A percentile compares a stretch with the other conserved stretches of the same genome.
These are phyloP conservation scores for Madoqua kirkii DNA, from an alignment of 2,113 vertebrate genomes.

Conservation along the genomic window DNA sequence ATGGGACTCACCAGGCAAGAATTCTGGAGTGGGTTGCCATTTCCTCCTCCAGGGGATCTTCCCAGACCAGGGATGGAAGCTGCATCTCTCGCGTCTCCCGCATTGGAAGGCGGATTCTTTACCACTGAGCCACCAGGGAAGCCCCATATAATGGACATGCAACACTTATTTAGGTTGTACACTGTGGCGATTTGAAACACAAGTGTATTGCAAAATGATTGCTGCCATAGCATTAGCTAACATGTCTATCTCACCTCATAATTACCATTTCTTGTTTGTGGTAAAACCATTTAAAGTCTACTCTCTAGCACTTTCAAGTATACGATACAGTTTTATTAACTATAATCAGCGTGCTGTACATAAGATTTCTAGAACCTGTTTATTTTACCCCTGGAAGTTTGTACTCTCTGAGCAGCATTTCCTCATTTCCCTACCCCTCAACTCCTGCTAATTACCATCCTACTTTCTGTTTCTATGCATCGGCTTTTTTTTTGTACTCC, in stretches of 20 bases:
- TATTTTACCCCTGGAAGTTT: background rate
- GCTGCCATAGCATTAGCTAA: background rate
- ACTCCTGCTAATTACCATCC: background rate
- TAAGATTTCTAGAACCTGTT: background rate
- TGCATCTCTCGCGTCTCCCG: background rate
- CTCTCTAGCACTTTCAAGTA: background rate
- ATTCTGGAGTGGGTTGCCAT: background rate
- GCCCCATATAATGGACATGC: background rate
- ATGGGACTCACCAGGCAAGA: background rate
- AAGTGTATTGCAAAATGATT: background rate
- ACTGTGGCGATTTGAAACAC: background rate
- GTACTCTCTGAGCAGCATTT: background rate
- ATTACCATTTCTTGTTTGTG: background rate
- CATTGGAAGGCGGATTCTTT: background rate
- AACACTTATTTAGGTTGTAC: background rate
- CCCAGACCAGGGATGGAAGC: background rate
- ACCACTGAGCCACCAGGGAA: background rate
- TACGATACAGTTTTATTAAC: background rate
- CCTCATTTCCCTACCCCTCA: background rate
- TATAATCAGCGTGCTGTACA: background rate
- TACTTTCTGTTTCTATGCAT: background rate
- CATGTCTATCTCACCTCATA: background rate
- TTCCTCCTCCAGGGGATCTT: background rate
- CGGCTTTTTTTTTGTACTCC: background rate
- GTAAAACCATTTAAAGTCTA: background rate